Conservation (phyloP, 1,140 invertebrate species). For the Neodiprion fabricii region DNA sequence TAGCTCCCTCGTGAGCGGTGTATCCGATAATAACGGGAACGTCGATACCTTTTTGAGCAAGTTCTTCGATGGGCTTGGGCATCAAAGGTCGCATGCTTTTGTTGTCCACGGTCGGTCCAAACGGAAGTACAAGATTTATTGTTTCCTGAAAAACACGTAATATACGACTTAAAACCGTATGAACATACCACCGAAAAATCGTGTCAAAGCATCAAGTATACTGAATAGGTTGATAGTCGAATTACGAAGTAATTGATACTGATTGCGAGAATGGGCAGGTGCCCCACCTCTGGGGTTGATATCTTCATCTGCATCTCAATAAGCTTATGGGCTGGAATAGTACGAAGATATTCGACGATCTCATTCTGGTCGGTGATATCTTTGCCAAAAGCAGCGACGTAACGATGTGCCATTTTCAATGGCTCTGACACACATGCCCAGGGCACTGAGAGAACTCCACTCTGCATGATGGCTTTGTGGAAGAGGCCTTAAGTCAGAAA, state of each 20-base stretch:
- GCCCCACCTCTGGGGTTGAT: conserved; percentile 30
- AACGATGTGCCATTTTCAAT: conserved; percentile 38
- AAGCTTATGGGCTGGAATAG: conserved; percentile 50
- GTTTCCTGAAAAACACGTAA: background rate
- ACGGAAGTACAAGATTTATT: background rate
- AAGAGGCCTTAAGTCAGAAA: conserved; percentile 40
- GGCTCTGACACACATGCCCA: conserved; percentile 46
- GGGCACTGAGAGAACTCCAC: conserved; percentile 55
- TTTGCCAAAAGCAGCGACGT: conserved; percentile 50
- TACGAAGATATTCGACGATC: conserved; percentile 53
- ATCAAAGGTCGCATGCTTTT: conserved; percentile 42
- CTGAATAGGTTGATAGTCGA: no score
- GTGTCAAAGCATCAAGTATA: no score
- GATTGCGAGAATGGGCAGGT: no score
- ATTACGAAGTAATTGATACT: no score
- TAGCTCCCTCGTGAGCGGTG: conserved; percentile 47
- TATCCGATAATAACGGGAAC: conserved; percentile 68
- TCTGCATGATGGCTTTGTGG: conserved; percentile 51
- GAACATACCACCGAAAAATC: no score
- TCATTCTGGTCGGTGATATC: conserved; percentile 50
- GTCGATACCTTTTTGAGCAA: conserved; percentile 54
- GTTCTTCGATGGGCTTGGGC: conserved; percentile 35
- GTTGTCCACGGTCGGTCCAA: conserved; percentile 29
- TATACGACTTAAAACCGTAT: no score
- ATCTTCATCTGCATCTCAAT: conserved; percentile 45